Evolutionary conservation across 2,797 vertebrate species (phyloP).

Genomic region (Alcedo atthis): DNA sequence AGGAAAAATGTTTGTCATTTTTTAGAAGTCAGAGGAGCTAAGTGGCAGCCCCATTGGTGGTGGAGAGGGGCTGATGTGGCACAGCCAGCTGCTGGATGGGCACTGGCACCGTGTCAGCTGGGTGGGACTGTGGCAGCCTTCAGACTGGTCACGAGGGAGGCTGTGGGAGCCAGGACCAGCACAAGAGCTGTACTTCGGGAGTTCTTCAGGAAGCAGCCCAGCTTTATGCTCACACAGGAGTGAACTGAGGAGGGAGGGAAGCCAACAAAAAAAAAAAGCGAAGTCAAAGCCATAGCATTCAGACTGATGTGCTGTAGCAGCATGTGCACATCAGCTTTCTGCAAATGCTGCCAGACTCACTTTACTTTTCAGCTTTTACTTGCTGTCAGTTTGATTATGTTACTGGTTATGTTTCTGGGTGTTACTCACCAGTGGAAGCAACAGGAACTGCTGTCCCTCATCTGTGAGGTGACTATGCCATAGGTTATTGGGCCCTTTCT

Average conservation of each 20-base stretch:
- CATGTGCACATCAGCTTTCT: not conserved
- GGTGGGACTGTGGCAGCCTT: not conserved
- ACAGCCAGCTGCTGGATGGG: not conserved
- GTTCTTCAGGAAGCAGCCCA: conserved; percentile 24
- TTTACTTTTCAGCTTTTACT: not conserved
- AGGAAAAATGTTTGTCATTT: not conserved
- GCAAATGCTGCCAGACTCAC: fast-evolving
- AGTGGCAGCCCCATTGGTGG: not conserved
- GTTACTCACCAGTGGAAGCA: not conserved
- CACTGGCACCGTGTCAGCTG: fast-evolving
- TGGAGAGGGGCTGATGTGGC: not conserved
- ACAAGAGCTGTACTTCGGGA: not conserved
- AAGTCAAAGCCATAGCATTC: not conserved
- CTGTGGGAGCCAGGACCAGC: not conserved
- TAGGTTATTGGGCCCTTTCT: not conserved
- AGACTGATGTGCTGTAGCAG: not conserved
- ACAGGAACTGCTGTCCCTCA: not conserved
- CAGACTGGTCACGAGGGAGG: not conserved
- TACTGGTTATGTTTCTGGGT: not conserved
- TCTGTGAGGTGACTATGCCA: fast-evolving
- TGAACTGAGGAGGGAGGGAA: not conserved
- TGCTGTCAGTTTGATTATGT: fast-evolving
- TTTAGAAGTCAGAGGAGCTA: not conserved
- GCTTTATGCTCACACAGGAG: not conserved
- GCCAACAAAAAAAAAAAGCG: not conserved